Percentiles rank a stretch among this genome's conserved stretches.
phyloP scores from a whole-genome alignment of 2,797 vertebrate genomes.

The Margarornis squamiger region DNA sequence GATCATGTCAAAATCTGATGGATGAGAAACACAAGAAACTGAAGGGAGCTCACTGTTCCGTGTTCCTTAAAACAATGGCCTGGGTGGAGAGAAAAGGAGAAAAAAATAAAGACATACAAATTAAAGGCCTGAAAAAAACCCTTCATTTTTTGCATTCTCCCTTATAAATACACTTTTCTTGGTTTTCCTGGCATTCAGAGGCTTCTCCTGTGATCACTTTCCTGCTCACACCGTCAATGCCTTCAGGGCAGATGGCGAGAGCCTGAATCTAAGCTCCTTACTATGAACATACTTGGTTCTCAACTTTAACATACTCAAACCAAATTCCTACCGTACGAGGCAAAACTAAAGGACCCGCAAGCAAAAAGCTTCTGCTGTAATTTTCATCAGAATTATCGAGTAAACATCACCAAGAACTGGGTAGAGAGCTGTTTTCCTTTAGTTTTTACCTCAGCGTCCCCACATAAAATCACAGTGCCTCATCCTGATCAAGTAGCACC shows the following conservation, averaged over 20 bases:
- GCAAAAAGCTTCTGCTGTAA: neutral
- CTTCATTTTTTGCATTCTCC: neutral
- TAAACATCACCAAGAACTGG: neutral
- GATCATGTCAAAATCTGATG: slow-evolving; percentile 80
- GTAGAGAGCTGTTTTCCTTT: neutral
- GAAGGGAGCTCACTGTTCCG: neutral
- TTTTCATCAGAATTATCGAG: neutral
- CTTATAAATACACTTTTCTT: neutral
- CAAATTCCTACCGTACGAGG: accelerated
- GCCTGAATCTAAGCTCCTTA: neutral
- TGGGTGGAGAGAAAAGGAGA: neutral
- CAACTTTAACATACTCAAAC: neutral
- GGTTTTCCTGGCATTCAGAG: neutral
- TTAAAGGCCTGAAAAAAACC: neutral
- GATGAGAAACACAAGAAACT: neutral
- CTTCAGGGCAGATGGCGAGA: neutral
- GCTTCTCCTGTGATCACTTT: neutral
- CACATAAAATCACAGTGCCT: neutral
- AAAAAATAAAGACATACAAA: neutral
- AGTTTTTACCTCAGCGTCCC: accelerated
- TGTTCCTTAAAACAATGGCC: neutral
- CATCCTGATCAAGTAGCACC: neutral
- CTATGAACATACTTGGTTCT: neutral
- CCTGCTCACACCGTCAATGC: neutral
- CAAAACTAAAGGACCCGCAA: neutral